Evolutionary conservation across 2,888 invertebrate genomes (phyloP).

Genomic region (Stratiomys singularior): DNA sequence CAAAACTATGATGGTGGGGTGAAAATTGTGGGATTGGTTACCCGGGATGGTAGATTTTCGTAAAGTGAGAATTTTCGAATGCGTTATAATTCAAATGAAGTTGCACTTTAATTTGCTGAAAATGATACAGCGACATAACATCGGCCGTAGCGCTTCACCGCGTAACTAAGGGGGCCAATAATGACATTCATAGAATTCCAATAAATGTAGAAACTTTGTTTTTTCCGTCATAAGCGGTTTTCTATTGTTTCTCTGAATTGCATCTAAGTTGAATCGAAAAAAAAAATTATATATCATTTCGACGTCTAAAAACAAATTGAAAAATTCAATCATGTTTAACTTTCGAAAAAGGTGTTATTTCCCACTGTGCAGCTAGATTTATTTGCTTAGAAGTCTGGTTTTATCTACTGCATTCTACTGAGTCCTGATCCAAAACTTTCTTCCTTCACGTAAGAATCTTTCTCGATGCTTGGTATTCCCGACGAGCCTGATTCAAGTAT

Average conservation of each 20-base stretch:
- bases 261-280: not conserved
- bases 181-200: not conserved
- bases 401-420: not conserved
- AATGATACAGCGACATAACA: not conserved
- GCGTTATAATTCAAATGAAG: too few relatives aligned
- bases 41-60: too few relatives aligned
- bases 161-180: not conserved
- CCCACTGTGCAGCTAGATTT: not conserved
- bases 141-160: not conserved
- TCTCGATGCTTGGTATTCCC: not conserved
- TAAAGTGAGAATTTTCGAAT: too few relatives aligned
- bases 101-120: too few relatives aligned
- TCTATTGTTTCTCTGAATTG: not conserved
- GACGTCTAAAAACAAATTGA: not conserved
- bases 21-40: too few relatives aligned
- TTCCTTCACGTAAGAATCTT: not conserved
- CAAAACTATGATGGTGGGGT: too few relatives aligned
- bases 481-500: not conserved
- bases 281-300: not conserved
- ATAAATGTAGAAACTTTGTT: not conserved
- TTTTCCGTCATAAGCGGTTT: not conserved
- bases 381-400: not conserved
- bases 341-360: not conserved
- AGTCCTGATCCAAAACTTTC: not conserved
- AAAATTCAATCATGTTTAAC: not conserved